Base-by-base conservation (phyloP, 2,113 vertebrate genomes). In the Haplochromis burtoni region DNA sequence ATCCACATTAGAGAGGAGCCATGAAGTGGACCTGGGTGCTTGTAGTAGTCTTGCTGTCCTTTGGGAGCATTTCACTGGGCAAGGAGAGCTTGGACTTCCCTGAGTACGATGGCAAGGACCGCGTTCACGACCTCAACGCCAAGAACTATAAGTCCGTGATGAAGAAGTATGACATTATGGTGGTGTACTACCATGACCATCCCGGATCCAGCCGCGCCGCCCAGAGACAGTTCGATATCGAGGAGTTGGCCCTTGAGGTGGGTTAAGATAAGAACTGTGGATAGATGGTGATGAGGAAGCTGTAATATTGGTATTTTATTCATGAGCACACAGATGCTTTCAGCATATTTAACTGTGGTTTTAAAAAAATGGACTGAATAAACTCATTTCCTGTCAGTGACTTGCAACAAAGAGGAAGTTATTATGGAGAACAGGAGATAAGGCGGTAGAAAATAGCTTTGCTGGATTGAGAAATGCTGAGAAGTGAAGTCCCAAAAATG, bases 221-320 rank as follows among this genome's bases (percentile, higher is more conserved):
- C 12, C 97, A 97, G 91, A 97, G 90, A 92, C 97, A 98, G 91
- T 98, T 98, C 88, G 96, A 97, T 92, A 96, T 97, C 88, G 97
- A 98, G 89, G 98, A 98, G 93, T 93, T 98, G 90, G 96, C 97
- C 85, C 95, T 98, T 45, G 98, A 98, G 98, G 97, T 98, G 95
- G 91, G 94, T 96, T 86, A 68, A 83, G 80, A 55, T 80, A 61
- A 84, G 31, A 38, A 42, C 10, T 79, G 4, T 82, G 80, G 49
- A 76, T 26, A 26, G 73, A 31, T 78, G 73, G 17, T 51, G 45
- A 33, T 33, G 26, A 78, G 17, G 73, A 78, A 78, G 13, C 31
- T 81, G 35, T 4, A 31, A 55, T 45, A 82, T 16, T 33, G 38
- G 14, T 33, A 26, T 10, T 85, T 47, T 24, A 83, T 85, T 76